A percentile compares a stretch with the other conserved stretches of the same genome.
Evolutionary conservation across 2,113 vertebrate genomes (phyloP).

Genomic region (Egretta garzetta): DNA sequence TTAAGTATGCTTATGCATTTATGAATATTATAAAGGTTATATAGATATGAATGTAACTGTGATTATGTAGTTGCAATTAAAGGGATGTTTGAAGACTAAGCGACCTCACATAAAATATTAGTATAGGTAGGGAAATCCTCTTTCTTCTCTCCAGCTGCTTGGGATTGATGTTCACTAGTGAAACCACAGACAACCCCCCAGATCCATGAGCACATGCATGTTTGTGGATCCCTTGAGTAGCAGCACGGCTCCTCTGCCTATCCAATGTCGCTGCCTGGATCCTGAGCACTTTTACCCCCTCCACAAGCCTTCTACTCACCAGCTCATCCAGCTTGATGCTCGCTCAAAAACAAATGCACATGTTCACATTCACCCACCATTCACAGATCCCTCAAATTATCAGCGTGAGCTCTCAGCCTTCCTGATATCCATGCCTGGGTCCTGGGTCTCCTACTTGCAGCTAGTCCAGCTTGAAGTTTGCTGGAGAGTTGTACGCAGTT

Average conservation of each 20-base stretch:
- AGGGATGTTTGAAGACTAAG: not conserved
- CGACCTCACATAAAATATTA: not conserved
- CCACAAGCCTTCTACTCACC: not conserved
- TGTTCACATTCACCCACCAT: not conserved
- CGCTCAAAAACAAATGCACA: rapidly evolving
- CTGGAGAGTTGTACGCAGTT: not conserved
- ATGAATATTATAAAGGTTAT: not conserved
- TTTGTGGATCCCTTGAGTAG: not conserved
- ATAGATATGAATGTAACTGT: not conserved
- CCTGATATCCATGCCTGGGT: not conserved
- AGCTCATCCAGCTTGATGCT: not conserved
- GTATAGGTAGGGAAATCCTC: not conserved
- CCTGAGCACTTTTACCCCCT: not conserved
- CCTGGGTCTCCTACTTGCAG: not conserved
- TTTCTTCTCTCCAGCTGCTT: not conserved
- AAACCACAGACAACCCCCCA: not conserved
- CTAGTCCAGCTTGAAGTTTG: not conserved
- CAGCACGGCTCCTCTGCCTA: not conserved
- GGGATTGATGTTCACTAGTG: not conserved
- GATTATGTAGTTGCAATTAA: not conserved
- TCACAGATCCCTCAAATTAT: not conserved
- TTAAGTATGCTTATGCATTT: not conserved
- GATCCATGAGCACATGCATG: not conserved
- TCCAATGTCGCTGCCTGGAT: not conserved
- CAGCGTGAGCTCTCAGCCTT: not conserved